Conservation (phyloP, 2,113 vertebrate genomes). For the Toxostoma redivivum region DNA sequence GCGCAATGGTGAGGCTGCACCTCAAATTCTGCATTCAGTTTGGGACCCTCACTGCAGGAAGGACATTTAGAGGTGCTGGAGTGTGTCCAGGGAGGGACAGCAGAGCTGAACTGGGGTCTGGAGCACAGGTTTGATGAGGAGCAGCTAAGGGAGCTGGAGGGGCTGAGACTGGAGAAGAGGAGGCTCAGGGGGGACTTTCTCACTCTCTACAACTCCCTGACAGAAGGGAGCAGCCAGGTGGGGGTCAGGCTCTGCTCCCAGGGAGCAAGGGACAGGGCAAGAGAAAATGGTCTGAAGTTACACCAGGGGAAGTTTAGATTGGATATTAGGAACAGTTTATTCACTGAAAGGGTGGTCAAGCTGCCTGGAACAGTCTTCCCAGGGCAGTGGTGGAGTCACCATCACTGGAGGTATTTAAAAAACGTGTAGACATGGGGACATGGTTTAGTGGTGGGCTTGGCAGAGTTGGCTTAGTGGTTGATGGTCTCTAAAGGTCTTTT, state of each 20-base stretch:
- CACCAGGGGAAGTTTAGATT: neutral
- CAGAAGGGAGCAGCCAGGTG: accelerated
- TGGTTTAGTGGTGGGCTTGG: neutral
- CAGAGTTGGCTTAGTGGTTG: neutral
- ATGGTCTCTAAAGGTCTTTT: neutral
- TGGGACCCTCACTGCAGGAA: neutral
- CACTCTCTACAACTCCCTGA: accelerated
- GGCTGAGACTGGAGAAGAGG: neutral
- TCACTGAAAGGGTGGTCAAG: neutral
- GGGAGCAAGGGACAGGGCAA: neutral
- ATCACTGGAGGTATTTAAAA: neutral
- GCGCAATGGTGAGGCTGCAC: neutral
- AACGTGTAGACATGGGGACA: accelerated
- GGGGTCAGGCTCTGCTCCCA: accelerated
- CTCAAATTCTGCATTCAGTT: neutral
- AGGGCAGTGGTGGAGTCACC: neutral
- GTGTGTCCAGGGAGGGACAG: neutral
- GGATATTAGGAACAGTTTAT: neutral
- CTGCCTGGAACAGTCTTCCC: neutral
- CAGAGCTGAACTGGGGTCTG: neutral
- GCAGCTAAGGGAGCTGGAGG: neutral
- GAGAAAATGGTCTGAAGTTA: neutral
- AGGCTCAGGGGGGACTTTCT: neutral
- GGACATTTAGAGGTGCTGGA: neutral
- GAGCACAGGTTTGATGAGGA: neutral